Evolutionary conservation across 2,113 vertebrate genomes (phyloP).

Genomic region (Cottus gobio): DNA sequence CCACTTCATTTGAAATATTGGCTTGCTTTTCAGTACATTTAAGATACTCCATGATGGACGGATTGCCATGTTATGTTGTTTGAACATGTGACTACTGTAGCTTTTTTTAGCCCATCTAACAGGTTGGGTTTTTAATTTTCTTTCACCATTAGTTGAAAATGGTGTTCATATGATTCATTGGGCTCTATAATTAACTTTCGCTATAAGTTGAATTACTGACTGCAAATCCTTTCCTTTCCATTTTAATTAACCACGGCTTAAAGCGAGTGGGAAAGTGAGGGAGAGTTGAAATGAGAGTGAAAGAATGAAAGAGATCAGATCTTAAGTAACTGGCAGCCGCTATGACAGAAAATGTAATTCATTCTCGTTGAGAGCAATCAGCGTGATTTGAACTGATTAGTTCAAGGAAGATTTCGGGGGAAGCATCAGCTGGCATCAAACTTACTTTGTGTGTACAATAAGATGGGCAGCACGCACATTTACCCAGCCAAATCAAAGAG

Average conservation of each 20-base stretch:
- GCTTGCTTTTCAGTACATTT: background rate
- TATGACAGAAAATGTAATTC: conserved; percentile 83
- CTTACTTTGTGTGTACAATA: conserved; percentile 61
- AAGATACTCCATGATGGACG: background rate
- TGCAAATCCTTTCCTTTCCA: conserved; percentile 74
- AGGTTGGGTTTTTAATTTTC: conserved; percentile 9
- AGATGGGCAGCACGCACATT: conserved; percentile 52
- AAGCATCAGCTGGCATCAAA: conserved; percentile 58
- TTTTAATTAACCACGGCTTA: conserved; percentile 82
- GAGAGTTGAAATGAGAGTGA: conserved; percentile 59
- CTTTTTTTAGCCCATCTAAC: conserved; percentile 14
- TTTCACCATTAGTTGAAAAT: conserved; percentile 45
- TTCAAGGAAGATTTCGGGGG: conserved; percentile 67
- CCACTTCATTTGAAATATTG: background rate
- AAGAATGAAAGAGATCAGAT: conserved; percentile 76
- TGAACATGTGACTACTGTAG: background rate
- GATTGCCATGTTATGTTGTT: background rate
- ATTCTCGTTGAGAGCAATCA: conserved; percentile 83
- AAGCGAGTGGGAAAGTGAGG: conserved; percentile 65
- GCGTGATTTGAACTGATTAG: conserved; percentile 83
- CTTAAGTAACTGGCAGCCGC: conserved; percentile 83
- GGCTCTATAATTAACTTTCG: conserved; percentile 69
- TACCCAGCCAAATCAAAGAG: conserved; percentile 55
- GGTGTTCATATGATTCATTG: conserved; percentile 65
- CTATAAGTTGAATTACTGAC: conserved; percentile 79